A percentile compares a stretch with the other conserved stretches of the same genome.
Conservation (phyloP, 2,797 vertebrate species). For the Spheniscus humboldti region DNA sequence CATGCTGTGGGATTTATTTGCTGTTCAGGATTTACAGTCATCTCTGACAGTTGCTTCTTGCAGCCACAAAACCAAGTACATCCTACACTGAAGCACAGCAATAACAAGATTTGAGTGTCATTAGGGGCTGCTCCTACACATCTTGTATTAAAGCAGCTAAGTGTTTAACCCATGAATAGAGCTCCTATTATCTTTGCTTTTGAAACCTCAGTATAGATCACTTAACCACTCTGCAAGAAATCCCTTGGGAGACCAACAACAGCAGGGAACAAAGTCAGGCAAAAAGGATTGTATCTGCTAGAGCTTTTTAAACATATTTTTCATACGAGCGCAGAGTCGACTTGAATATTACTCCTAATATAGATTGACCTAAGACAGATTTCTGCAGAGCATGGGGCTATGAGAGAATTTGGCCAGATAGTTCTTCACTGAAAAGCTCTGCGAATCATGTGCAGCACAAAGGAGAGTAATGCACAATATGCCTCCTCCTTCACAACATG, state of each 20-base stretch:
- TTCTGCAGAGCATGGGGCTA: not conserved
- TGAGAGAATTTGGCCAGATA: conserved; percentile 9
- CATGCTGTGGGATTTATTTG: conserved; percentile 8
- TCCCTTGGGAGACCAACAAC: conserved; percentile 30
- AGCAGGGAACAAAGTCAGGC: conserved; percentile 30
- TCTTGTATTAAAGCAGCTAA: conserved; percentile 52
- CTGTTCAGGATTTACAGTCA: conserved; percentile 13
- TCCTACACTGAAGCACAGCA: conserved; percentile 33
- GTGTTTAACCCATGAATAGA: conserved; percentile 57
- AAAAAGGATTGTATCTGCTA: conserved; percentile 47
- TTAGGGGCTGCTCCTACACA: conserved; percentile 50
- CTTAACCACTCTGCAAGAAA: conserved; percentile 47
- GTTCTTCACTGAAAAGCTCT: not conserved
- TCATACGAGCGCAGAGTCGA: not conserved
- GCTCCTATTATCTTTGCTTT: conserved; percentile 53
- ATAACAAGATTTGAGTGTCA: conserved; percentile 58
- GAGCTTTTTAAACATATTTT: conserved; percentile 1
- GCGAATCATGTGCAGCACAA: not conserved
- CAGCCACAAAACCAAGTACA: conserved; percentile 37
- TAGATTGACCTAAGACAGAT: conserved; percentile 21
- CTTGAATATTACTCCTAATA: conserved; percentile 3
- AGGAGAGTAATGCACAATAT: not conserved
- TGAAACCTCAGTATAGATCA: conserved; percentile 42
- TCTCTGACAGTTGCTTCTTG: conserved; percentile 17
- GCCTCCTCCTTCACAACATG: not conserved